Percentiles rank a stretch among this genome's conserved stretches.
These are phyloP conservation scores for Squalus acanthias DNA, from an alignment of 2,797 vertebrate genomes.

Conservation along the genomic window DNA sequence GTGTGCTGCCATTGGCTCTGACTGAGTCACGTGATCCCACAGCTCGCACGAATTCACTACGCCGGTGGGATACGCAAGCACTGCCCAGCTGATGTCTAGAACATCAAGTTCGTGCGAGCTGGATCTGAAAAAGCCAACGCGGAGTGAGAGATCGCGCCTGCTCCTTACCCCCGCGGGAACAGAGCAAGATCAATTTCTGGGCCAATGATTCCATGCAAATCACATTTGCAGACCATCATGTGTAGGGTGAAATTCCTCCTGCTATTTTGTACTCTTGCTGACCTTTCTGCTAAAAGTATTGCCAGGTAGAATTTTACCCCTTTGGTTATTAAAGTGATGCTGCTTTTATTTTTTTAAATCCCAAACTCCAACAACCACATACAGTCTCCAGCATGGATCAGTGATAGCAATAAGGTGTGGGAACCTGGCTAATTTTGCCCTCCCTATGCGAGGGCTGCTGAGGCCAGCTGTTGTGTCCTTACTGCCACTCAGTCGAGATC, in stretches of 20 bases:
- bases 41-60: no score
- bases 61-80: no score
- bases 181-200: no score
- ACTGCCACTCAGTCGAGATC: background rate
- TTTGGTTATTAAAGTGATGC: no score
- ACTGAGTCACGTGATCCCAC: no score
- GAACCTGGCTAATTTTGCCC: background rate
- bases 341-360: background rate
- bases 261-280: background rate
- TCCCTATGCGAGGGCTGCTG: background rate
- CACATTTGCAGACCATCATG: background rate
- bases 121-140: no score
- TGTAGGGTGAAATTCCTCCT: background rate
- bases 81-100: no score
- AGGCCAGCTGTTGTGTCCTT: background rate
- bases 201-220: background rate
- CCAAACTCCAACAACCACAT: background rate
- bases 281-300: background rate
- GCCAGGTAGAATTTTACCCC: no score
- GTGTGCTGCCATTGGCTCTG: no score
- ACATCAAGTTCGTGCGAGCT: no score
- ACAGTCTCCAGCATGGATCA: background rate
- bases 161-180: no score
- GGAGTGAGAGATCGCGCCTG: no score
- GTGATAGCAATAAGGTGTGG: background rate